These are phyloP conservation scores for Steinernema khuongi DNA, from an alignment of 1,140 invertebrate species.

Conservation along the genomic window DNA sequence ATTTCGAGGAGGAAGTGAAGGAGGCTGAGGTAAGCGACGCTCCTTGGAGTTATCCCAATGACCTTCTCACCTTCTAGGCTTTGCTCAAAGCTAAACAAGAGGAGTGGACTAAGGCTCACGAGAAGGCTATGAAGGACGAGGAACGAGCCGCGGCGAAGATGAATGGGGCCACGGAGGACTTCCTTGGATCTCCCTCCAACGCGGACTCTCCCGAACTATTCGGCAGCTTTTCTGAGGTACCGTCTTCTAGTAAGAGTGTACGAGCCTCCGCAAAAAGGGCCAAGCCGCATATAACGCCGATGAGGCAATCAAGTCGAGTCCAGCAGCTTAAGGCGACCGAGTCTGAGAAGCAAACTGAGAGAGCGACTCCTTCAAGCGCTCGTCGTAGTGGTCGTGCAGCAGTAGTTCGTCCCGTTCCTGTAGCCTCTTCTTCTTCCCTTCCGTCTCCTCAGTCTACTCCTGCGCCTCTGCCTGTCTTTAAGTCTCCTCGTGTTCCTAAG, in stretches of 20 bases:
- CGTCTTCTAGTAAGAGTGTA: slow-evolving; percentile 21
- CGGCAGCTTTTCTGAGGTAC: slow-evolving; percentile 25
- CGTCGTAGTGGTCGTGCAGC: no score
- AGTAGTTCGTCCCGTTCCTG: neutral
- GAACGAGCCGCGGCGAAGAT: slow-evolving; percentile 7
- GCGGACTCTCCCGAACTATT: neutral
- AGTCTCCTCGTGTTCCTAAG: neutral
- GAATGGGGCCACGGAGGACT: neutral
- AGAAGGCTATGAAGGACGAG: slow-evolving; percentile 28
- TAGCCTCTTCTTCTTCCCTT: slow-evolving; percentile 9
- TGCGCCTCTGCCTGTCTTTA: neutral
- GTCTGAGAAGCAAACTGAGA: neutral
- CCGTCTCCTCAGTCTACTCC: neutral
- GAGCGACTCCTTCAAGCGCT: neutral
- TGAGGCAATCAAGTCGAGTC: slow-evolving; percentile 23
- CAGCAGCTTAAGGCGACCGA: neutral
- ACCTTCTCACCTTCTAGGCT: slow-evolving; percentile 30
- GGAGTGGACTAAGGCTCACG: slow-evolving; percentile 37
- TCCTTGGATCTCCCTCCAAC: neutral
- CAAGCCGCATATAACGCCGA: slow-evolving; percentile 6
- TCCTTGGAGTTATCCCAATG: neutral
- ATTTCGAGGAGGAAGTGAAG: slow-evolving; percentile 41
- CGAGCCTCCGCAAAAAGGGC: slow-evolving; percentile 19
- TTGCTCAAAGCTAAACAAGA: slow-evolving; percentile 36
- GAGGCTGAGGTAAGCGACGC: slow-evolving; percentile 34